Conservation (phyloP, 2,113 vertebrate genomes). For the Pitta sordida region DNA sequence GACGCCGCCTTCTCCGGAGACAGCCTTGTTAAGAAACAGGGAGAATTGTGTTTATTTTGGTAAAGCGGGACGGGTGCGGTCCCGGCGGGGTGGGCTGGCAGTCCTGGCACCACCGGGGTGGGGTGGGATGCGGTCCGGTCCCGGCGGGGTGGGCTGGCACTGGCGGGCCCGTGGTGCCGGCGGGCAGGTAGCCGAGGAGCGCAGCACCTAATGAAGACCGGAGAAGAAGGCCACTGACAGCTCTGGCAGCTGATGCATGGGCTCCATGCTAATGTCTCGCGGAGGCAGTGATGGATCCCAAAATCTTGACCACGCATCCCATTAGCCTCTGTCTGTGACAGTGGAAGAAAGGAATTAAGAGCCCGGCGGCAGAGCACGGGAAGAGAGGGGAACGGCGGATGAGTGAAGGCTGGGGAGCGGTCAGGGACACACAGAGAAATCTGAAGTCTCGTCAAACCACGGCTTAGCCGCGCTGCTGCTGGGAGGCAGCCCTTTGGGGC, state of each 20-base stretch:
- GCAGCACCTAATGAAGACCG: slow-evolving; percentile 86
- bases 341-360: slow-evolving; percentile 86
- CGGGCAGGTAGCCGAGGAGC: slow-evolving; percentile 74
- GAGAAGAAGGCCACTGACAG: slow-evolving; percentile 86
- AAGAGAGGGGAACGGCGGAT: background rate
- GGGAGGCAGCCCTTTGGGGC: slow-evolving; percentile 63
- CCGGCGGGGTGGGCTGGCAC: background rate
- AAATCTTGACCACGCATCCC: slow-evolving; percentile 98
- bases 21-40: slow-evolving; percentile 60
- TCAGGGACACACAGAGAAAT: slow-evolving; percentile 73
- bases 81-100: slow-evolving; percentile 75
- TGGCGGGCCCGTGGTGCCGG: slow-evolving; percentile 72
- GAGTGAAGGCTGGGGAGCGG: slow-evolving; percentile 76
- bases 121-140: background rate
- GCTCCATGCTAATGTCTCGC: slow-evolving; percentile 92
- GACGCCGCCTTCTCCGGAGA: slow-evolving; percentile 70
- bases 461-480: slow-evolving; percentile 76
- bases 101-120: background rate
- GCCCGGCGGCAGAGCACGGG: slow-evolving; percentile 65
- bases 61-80: slow-evolving; percentile 30
- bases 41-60: slow-evolving; percentile 79
- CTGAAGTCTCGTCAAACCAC: slow-evolving; percentile 74
- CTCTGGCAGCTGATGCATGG: slow-evolving; percentile 95
- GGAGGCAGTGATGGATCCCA: slow-evolving; percentile 94
- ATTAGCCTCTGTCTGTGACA: slow-evolving; percentile 98